Evolutionary conservation across 1,140 invertebrate species (phyloP).

Genomic region (Uloborus diversus): DNA sequence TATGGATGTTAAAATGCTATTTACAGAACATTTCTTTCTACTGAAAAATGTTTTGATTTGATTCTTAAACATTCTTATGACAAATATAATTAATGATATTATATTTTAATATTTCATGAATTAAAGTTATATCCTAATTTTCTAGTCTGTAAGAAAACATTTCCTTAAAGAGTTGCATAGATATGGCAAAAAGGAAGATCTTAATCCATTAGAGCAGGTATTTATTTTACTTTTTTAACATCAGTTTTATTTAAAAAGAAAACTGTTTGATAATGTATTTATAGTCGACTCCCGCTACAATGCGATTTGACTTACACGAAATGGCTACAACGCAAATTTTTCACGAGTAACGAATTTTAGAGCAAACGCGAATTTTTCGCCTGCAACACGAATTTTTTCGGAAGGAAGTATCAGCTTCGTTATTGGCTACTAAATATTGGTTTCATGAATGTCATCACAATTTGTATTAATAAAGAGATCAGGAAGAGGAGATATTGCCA

Average conservation of each 20-base stretch:
- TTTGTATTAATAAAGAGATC: too few species aligned
- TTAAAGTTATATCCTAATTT: not conserved
- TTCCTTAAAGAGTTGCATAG: constrained; percentile 24
- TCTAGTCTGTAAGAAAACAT: constrained; percentile 22
- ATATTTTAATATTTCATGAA: not conserved
- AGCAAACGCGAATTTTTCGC: too few species aligned
- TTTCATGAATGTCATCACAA: too few species aligned
- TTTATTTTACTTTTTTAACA: not conserved
- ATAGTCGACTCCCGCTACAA: too few species aligned
- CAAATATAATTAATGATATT: not conserved
- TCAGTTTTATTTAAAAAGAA: not conserved
- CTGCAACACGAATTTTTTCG: too few species aligned
- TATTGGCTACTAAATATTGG: too few species aligned
- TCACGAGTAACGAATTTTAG: too few species aligned
- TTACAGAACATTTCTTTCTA: not conserved
- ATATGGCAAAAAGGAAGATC: constrained; percentile 17
- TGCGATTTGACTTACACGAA: too few species aligned
- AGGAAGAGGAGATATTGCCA: too few species aligned
- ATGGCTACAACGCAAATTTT: too few species aligned
- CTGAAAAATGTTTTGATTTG: not conserved
- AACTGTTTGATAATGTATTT: not conserved
- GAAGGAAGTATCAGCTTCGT: too few species aligned
- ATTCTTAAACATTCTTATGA: not conserved
- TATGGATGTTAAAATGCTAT: not conserved
- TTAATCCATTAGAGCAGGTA: constrained; percentile 47